phyloP scores from a whole-genome alignment of 2,113 vertebrate species.

The Cololabis saira region DNA sequence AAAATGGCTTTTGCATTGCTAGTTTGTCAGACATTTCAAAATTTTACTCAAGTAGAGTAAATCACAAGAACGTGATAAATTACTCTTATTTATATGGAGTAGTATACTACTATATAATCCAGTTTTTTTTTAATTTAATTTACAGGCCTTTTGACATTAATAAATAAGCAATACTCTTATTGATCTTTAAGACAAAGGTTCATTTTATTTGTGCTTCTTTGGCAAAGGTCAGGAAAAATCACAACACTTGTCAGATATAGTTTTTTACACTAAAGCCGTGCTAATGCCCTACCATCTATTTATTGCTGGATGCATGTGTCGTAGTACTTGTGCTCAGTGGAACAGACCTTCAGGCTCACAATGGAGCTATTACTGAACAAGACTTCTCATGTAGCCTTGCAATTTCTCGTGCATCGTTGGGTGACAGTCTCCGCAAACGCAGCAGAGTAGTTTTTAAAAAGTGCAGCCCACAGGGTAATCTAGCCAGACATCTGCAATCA shows the following conservation, averaged over 20 bases:
- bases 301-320: constrained; percentile 18
- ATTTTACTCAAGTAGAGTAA: constrained; percentile 26
- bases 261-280: constrained; percentile 3
- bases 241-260: constrained; percentile 12
- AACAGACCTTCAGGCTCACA: constrained; percentile 3
- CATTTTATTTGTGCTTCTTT: constrained; percentile 47
- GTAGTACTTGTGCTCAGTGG: constrained; percentile 8
- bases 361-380: no score
- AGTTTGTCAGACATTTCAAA: constrained; percentile 21
- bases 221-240: constrained; percentile 57
- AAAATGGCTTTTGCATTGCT: background rate
- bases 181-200: constrained; percentile 60
- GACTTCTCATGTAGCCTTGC: no score
- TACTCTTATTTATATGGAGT: constrained; percentile 34
- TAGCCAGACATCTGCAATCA: no score
- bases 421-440: no score
- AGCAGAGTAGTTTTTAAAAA: no score
- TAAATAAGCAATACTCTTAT: constrained; percentile 61
- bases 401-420: no score
- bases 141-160: constrained; percentile 40
- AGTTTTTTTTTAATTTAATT: constrained; percentile 57
- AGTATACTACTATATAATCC: background rate
- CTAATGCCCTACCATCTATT: constrained; percentile 13
- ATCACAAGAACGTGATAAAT: constrained; percentile 38
- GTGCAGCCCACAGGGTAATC: no score